Base-by-base conservation (phyloP, 2,888 invertebrate genomes). In the Agapostemon virescens region DNA sequence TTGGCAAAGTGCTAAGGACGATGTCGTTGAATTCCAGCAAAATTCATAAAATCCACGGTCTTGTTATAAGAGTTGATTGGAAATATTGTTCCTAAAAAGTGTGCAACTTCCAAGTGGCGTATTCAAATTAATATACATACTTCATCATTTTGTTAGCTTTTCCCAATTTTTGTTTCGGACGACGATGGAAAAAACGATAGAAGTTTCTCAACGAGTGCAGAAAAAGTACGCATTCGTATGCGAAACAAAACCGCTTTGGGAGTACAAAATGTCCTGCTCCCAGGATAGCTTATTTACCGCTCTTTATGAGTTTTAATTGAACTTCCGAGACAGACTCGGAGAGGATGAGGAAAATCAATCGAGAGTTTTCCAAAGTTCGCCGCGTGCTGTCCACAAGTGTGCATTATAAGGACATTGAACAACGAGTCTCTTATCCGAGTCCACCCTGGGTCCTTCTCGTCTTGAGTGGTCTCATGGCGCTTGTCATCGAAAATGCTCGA, bases 401-500 rank as follows among this genome's bases (percentile, higher is more conserved):
- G 63, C 63, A 6, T 36, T 36, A 63, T n/a, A 63, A 63, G 63
- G 36, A 63, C 61, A n/a, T 20, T 33, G 61, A 61, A 61, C 61
- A 61, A 61, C 33, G 61, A 33, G 61, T n/a, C 63, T 63, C 63
- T 63, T 36, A n/a, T 23, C 63, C n/a, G 36, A 36, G 63, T 36
- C n/a, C 33, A 63, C 11, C n/a, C 36, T 13, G 63, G 20, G 36
- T n/a, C 63, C 63, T 33, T 20, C 33, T n/a, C 61, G 33, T 20
- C 61, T 61, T 61, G 61, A 61, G 61, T 30, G 36, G 63, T 33
- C 63, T 63, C 36, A n/a, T 36, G 63, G n/a, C 1, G 36, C 36
- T 63, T 63, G 63, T n/a, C 63, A 63, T 63, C 63, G 58, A 58
- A 30, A 58, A 58, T 26, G 30, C 30, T 58, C 17, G 63, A 63